Evolutionary conservation across 2,888 invertebrate genomes (phyloP).

Genomic region (Hyposoter didymator): DNA sequence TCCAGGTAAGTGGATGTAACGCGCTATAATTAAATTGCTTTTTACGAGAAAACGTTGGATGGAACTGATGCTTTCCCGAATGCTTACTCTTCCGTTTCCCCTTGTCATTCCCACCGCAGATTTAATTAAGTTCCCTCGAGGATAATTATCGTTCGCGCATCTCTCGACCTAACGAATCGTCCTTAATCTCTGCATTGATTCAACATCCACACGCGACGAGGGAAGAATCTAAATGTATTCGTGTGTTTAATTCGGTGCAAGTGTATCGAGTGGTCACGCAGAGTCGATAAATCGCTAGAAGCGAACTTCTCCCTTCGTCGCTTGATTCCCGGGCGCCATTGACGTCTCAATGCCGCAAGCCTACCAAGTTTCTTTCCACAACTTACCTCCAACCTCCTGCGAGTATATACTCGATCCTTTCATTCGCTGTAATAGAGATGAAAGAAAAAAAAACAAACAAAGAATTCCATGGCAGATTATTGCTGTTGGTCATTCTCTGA

Average conservation of each 20-base stretch:
- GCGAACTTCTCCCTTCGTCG: not conserved
- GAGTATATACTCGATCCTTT: not conserved
- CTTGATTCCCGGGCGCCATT: not conserved
- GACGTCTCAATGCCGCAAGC: not conserved
- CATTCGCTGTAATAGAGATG: not conserved
- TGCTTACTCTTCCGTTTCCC: constrained; percentile 6
- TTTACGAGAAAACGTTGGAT: not conserved
- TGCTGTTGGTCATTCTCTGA: not conserved
- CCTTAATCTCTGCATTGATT: constrained; percentile 47
- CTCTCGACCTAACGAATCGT: constrained; percentile 15
- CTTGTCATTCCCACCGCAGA: constrained; percentile 12
- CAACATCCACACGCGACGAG: constrained; percentile 48
- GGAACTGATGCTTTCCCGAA: not conserved
- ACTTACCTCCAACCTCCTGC: not conserved
- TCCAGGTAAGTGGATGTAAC: not conserved
- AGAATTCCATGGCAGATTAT: not conserved
- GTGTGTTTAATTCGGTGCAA: not conserved
- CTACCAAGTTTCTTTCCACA: not conserved
- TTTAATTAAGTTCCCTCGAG: constrained; percentile 56
- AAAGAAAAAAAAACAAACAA: no score
- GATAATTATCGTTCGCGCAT: constrained; percentile 33
- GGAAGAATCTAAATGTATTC: not conserved
- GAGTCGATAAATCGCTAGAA: constrained; percentile 15
- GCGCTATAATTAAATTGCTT: constrained; percentile 4
- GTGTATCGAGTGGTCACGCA: constrained; percentile 39